Evolutionary conservation across 2,797 vertebrate genomes (phyloP), one percentile per base, ranked within the genome.

Genomic region (Lophius americanus): DNA sequence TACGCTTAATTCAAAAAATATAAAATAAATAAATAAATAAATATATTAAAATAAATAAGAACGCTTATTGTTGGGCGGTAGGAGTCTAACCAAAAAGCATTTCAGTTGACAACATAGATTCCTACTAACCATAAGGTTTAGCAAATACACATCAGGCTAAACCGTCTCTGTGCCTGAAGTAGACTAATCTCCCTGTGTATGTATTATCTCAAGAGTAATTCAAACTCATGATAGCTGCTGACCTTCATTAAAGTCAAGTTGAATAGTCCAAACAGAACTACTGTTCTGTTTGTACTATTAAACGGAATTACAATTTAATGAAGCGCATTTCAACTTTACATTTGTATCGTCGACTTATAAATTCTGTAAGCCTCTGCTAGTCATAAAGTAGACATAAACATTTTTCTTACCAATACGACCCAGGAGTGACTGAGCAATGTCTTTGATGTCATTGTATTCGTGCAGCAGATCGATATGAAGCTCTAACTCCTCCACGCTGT

Each of bases 391-490:
- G 64, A 67, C 2, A 23, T 1, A 46, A 37, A 9, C 6, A 56
- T 41, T 52, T 72, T 2, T 70, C 94, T 94, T 92, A 98, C 97
- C 97, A 43, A 99, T 85, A 61, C 88, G 96, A 14, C 97, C 98
- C 49, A 99, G 89, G 37, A 99, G 94, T 80, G 94, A 94, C 87
- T 99, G 98, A 52, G 95, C 96, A 5, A 92, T 91, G 70, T 99
- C 97, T 91, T 99, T 99, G 66, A 98, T 93, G 79, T 98, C 96
- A 9, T 98, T 99, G 72, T 99, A 99, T 79, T 98, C 95, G 0
- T 99, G 98, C 60, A 99, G 93, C 76, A 93, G 91, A 69, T 94
- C 84, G 65, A 98, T 98, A 76, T 98, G 97, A 75, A 84, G 81
- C 39, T 96, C 95, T 81, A 99, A 69, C 73, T 99, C 97, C 44